Base-by-base conservation (phyloP, 2,797 vertebrate species). In the Coendou prehensilis region DNA sequence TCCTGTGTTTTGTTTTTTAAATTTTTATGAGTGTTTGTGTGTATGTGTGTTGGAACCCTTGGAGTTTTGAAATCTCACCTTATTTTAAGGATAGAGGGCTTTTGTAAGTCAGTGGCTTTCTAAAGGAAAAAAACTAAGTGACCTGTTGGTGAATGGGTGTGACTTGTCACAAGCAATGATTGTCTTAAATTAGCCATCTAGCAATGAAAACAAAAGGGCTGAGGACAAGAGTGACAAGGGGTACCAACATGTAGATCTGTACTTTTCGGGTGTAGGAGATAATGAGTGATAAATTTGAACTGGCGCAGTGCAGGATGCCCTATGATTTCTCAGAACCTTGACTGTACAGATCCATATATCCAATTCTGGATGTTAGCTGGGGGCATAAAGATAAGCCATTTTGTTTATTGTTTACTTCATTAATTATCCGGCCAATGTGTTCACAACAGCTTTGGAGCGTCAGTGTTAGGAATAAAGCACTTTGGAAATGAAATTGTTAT, bases 261-360 rank as follows among this genome's bases (percentile, higher is more conserved):
- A 73, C 71, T 52, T 87, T 84, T 88, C 82, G 2, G 2, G 67
- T 83, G 14, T 14, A 78, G 92, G 81, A 87, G 73, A 79, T 84
- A 94, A 97, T 91, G 95, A 98, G 92, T 95, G 96, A 98, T 96
- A 98, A 97, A 98, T 98, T 95, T 30, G 96, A 98, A 98, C 98
- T 98, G 97, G 93, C 97, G 94, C 97, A 92, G 93, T 98, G 97
- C 84, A 50, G 96, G 97, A 96, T 98, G 97, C 96, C 97, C 73
- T 81, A 96, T 98, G 97, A 98, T 98, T 98, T 98, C 97, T 98
- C 97, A 98, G 97, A 98, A 98, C 97, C 98, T 98, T 98, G 96
- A 98, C 98, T 98, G 98, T 98, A 97, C 97, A 98, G 97, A 97
- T 98, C 98, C 97, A 97, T 98, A 98, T 98, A 98, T 97, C 96